Evolutionary conservation across 2,113 vertebrate species (phyloP), one percentile per base, ranked within the genome.

Genomic region (Anser brachyrhynchus): DNA sequence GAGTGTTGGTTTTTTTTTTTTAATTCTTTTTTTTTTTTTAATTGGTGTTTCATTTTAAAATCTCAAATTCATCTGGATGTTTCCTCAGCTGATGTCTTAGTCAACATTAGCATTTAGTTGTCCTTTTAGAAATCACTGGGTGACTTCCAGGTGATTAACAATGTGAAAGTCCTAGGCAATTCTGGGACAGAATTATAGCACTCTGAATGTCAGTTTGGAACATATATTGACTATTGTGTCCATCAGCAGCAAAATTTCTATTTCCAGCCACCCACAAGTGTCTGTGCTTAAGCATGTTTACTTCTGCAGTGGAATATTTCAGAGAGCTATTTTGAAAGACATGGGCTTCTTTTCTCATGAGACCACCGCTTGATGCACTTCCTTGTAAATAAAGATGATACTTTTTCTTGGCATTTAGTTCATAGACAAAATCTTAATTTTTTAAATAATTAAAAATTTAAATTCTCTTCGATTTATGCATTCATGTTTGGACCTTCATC

Each of bases 21-120:
- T 44, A 16, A 44, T 49, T 66, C 4, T 10, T 17, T 6, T 9
- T 52, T 71, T 37, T 6, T 8, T 37, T 37, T 44, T 3, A 0
- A 22, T 31, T 52, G 1, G 1, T 8, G 8, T 81, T 84, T 83
- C 0, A 67, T 65, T 92, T 74, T n/a, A 35, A 87, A 84, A 84
- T 71, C 10, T 84, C 35, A 92, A 82, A 64, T 67, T 71, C 5
- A 28, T 59, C 39, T 79, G 33, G 49, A 29, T 62, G 5, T 78
- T 90, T 91, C 54, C 29, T 76, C 43, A 54, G 9, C 25, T 86
- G 54, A 15, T 77, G 74, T 86, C 55, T 62, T 84, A 46, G 44
- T 57, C 77, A 67, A 5, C 20, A 9, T 52, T 35, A 77, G 11
- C 15, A 31, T 11, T 83, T 20, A 85, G 21, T 44, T 86, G 23